Evolutionary conservation across 2,797 vertebrate genomes (phyloP), one percentile per base, ranked within the genome.

Genomic region (Salarias fasciatus): DNA sequence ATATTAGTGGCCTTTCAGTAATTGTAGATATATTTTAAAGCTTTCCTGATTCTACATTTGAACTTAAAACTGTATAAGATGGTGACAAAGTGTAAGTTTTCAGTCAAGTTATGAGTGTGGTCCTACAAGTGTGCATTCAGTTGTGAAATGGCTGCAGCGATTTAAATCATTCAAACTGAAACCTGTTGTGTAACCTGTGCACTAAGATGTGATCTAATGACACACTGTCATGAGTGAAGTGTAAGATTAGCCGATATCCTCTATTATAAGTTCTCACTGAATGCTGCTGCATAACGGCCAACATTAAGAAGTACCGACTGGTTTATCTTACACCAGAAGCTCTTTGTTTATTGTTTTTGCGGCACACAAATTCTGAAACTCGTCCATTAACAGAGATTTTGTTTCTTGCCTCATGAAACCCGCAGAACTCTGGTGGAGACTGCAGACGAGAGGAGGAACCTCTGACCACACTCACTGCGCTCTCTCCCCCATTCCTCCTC

Each of bases 391-490:
- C 13, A 10, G 3, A 12, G 3, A 10, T 50, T 41, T n/a, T 35
- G 24, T 8, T 29, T 5, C 33, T 29, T 12, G 11, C 11, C 11
- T 12, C 24, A 54, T 9, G 9, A 43, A 53, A 37, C 13, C 29
- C 33, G 24, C 18, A 35, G 35, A 35, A 35, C 33, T 6, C 2
- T 6, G 6, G 33, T 3, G 33, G n/a, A 8, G 3, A 8, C 38
- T 49, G 43, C 11, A 18, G 6, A 13, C 6, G 11, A 18, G n/a
- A 45, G 2, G 35, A 14, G 24, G n/a, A 45, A 49, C 3, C 18
- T 53, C 15, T 2, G 30, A 60, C 57, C 63, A 30, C 46, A 55
- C 46, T 7, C 46, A 28, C 43, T 12, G 31, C 67, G 49, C 55
- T 42, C 60, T 40, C 72, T 51, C 47, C 14, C 13, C 33, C 7